Evolutionary conservation across 1,140 invertebrate species (phyloP).

Genomic region (Drosophila insularis): DNA sequence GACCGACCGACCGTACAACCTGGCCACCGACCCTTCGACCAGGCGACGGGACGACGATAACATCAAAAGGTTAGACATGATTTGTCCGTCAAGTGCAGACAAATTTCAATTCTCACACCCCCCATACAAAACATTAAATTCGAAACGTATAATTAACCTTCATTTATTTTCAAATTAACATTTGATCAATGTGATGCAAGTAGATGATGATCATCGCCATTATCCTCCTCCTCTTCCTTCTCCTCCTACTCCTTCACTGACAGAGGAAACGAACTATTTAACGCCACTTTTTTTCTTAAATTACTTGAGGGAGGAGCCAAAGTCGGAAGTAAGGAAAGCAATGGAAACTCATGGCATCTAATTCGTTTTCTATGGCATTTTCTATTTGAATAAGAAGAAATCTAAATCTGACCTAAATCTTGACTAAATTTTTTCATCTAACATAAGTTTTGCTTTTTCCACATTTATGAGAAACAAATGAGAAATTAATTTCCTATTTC

Average conservation of each 20-base stretch:
- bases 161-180: conserved; percentile 81
- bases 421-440: no score
- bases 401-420: no score
- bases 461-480: no score
- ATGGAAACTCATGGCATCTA: no score
- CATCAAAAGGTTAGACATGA: conserved; percentile 81
- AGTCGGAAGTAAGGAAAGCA: background rate
- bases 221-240: background rate
- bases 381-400: no score
- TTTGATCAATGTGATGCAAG: conserved; percentile 52
- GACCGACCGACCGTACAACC: conserved; percentile 51
- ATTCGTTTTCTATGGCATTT: no score
- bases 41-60: conserved; percentile 70
- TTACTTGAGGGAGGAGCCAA: background rate
- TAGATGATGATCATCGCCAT: background rate
- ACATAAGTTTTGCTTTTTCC: no score
- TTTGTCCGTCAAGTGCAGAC: conserved; percentile 55
- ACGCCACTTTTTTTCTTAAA: conserved; percentile 47
- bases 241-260: background rate
- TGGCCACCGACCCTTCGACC: background rate
- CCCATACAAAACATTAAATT: conserved; percentile 11
- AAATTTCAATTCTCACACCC: conserved; percentile 38
- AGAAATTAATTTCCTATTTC: no score
- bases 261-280: conserved; percentile 26
- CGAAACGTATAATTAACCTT: conserved; percentile 73